Evolutionary conservation across 2,113 vertebrate species (phyloP), one percentile per base, ranked within the genome.

Genomic region (Microcebus jonahi): DNA sequence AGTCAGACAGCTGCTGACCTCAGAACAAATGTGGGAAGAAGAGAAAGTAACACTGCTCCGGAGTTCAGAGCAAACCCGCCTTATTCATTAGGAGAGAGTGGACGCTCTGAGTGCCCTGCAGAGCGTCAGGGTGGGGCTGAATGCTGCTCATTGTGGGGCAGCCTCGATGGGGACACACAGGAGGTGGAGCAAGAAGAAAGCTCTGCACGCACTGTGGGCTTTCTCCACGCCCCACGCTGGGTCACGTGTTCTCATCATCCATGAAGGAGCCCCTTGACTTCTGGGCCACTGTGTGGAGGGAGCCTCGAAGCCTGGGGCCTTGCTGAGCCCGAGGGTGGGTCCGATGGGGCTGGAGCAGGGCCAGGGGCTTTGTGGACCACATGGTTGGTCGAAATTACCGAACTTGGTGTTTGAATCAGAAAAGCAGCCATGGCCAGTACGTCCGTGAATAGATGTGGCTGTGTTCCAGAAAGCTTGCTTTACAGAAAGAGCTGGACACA

Each of bases 141-240:
- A 23, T 27, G 8, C n/a, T 57, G 50, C 42, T 50, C 2, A 3
- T 34, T 18, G 55, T 8, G 21, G 18, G 42, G 29, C 6, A 1
- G 48, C 36, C 25, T 4, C 8, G 50, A 17, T 31, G 65, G 73
- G 36, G 42, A 36, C 36, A 18, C 34, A 34, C 4, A 9, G 3
- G 84, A 17, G 4, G 83, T 36, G 20, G 42, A 42, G 53, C 27
- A 5, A 36, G n/a, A 76, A 1, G 4, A 17, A 2, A 18, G 23
- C 27, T 29, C 70, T 11, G 4, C 20, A 11, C 7, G 39, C 0
- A 1, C 27, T 1, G 9, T 53, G 68, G n/a, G 9, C 27, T 48
- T 11, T 67, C 15, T n/a, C 50, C 53, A 12, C 0, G 3, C 17
- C 50, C 3, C 0, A 1, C 11, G 1, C 15, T 20, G 23, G n/a